These are phyloP conservation scores for Falco punctatus DNA, from an alignment of 2,113 vertebrate genomes.

Conservation along the genomic window DNA sequence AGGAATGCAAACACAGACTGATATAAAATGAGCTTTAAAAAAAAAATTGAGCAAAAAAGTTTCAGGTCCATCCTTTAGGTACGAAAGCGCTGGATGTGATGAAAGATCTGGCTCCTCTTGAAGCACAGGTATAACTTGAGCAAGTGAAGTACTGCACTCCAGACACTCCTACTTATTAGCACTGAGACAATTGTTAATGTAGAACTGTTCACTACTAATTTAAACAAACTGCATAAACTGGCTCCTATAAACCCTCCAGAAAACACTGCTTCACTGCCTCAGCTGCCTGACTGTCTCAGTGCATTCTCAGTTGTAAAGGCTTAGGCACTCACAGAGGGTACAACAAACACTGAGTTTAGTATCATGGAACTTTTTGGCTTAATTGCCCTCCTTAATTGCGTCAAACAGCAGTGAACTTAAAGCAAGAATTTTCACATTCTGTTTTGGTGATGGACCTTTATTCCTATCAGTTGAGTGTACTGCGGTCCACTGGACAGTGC, in stretches of 20 bases:
- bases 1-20: not conserved
- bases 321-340: not conserved
- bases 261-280: not conserved
- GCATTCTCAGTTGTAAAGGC: not conserved
- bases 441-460: not conserved
- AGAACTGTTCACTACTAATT: conserved; percentile 14
- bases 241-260: not conserved
- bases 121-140: fast-evolving
- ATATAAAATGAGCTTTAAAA: not conserved
- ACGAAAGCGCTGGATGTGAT: not conserved
- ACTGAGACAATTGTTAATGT: not conserved
- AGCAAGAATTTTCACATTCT: not conserved
- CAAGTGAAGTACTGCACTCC: not conserved
- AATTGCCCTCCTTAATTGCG: not conserved
- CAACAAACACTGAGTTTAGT: fast-evolving
- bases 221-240: conserved; percentile 2
- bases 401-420: not conserved
- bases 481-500: not conserved
- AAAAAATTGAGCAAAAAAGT: not conserved
- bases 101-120: not conserved
- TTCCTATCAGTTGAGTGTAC: not conserved
- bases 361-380: not conserved
- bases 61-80: not conserved
- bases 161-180: not conserved
- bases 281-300: not conserved